A percentile compares a stretch with the other conserved stretches of the same genome.
phyloP scores from a whole-genome alignment of 2,797 vertebrate genomes.

The Micrastur ruficollis region DNA sequence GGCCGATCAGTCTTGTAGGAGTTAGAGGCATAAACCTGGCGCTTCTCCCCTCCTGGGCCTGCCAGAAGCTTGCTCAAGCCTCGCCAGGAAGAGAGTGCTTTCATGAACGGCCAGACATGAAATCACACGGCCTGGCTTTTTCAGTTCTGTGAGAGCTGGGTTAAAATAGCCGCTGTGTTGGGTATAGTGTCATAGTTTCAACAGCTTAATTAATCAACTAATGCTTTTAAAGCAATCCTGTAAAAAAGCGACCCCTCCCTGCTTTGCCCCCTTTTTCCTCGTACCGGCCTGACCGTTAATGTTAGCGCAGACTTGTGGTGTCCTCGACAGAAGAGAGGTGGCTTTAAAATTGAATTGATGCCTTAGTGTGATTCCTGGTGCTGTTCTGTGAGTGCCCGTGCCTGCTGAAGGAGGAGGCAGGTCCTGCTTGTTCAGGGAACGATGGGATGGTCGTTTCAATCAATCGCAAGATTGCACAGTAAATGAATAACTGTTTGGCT shows the following conservation, averaged over 20 bases:
- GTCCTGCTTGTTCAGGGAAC: neutral
- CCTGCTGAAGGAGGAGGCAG: neutral
- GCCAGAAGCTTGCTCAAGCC: neutral
- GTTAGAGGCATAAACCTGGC: too few species aligned
- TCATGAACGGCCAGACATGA: neutral
- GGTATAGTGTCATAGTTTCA: fast-evolving
- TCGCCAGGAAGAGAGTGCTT: neutral
- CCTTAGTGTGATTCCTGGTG: neutral
- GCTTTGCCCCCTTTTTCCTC: too few species aligned
- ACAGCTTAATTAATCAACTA: neutral
- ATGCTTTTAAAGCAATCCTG: neutral
- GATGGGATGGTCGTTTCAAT: neutral
- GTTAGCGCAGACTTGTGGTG: too few species aligned
- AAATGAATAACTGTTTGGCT: neutral
- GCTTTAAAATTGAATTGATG: neutral
- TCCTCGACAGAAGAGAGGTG: neutral
- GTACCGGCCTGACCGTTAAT: fast-evolving
- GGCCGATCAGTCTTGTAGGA: neutral
- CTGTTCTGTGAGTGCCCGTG: neutral
- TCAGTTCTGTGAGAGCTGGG: too few species aligned
- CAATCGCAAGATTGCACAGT: too few species aligned
- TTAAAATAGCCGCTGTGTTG: neutral
- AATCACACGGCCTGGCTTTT: neutral
- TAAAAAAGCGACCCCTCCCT: neutral
- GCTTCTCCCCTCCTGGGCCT: neutral